Base-by-base conservation (phyloP, 2,113 vertebrate species). In the Anguilla japonica region DNA sequence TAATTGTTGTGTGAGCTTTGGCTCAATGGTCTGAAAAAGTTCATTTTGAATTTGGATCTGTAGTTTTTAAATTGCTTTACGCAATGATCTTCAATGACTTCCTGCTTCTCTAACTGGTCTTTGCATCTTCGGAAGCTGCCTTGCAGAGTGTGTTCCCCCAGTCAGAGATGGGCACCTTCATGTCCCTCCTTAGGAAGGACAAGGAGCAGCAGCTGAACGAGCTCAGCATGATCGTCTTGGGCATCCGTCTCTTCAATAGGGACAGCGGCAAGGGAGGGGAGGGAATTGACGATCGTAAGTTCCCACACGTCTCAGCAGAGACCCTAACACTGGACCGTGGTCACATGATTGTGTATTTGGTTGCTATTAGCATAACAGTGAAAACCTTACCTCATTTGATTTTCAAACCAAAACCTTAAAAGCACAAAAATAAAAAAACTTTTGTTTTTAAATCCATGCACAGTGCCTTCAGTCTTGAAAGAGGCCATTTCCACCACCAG, bases 241-340 rank as follows among this genome's bases (percentile, higher is more conserved):
- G 98, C 78, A 97, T 99, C 91, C 95, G 93, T 8, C 93, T 99
- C 92, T 98, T 97, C 95, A 98, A 98, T 93, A 97, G 93, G 91
- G 93, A 96, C 89, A 92, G 90, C 57, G 88, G 93, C 46, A 96
- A 94, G 89, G 96, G 94, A 89, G 96, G 95, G 85, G 91, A 96
- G 16, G 81, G 93, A 90, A 94, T 97, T 9, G 94, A 96, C 80
- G 91, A 97, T 87, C 83, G 97, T 98, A 91, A 93, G 97, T 94
- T 84, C 18, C 40, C 29, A 40, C n/a, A 34, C 26, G 3, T 80
- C 71, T 29, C 41, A 85, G 2, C n/a, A n/a, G 11, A 15, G 22
- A 13, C 11, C n/a, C n/a, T 56, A 56, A 82, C n/a, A 5, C 9
- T 82, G 81, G 13, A 82, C 39, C 34, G 53, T 13, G n/a, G 26